phyloP scores from a whole-genome alignment of 2,113 vertebrate species.

The Mastomys natalensis region DNA sequence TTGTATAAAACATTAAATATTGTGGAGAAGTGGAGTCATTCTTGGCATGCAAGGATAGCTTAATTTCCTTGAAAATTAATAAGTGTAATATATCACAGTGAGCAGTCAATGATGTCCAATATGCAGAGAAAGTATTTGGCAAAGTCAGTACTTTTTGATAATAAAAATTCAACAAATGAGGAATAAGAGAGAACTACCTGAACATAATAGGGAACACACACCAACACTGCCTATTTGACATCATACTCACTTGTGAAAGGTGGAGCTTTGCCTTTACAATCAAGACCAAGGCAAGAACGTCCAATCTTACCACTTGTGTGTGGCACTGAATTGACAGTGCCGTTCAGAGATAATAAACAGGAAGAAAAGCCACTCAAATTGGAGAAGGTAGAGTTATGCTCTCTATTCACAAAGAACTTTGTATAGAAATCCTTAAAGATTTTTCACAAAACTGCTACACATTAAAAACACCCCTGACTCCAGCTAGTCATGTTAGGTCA shows the following conservation, averaged over 20 bases:
- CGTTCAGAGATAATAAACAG: neutral
- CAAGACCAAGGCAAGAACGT: neutral
- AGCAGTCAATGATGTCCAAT: neutral
- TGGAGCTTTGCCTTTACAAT: neutral
- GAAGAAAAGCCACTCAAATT: neutral
- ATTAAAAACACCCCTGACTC: neutral
- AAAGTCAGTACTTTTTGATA: neutral
- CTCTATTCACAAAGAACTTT: neutral
- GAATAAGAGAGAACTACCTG: neutral
- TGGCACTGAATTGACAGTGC: neutral
- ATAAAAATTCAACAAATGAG: constrained; percentile 10
- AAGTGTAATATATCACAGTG: neutral
- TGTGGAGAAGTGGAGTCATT: neutral
- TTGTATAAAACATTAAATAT: neutral
- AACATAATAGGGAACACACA: neutral
- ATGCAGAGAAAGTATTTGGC: neutral
- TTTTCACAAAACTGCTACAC: neutral
- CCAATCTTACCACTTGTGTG: neutral
- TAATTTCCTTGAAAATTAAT: constrained; percentile 14
- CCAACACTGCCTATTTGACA: neutral
- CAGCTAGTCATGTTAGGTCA: neutral
- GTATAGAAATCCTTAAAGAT: neutral
- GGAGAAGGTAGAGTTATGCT: neutral
- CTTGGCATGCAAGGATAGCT: neutral
- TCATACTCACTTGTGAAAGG: neutral